Base-by-base conservation (phyloP, 1,140 invertebrate genomes). In the Drosophila obscura region DNA sequence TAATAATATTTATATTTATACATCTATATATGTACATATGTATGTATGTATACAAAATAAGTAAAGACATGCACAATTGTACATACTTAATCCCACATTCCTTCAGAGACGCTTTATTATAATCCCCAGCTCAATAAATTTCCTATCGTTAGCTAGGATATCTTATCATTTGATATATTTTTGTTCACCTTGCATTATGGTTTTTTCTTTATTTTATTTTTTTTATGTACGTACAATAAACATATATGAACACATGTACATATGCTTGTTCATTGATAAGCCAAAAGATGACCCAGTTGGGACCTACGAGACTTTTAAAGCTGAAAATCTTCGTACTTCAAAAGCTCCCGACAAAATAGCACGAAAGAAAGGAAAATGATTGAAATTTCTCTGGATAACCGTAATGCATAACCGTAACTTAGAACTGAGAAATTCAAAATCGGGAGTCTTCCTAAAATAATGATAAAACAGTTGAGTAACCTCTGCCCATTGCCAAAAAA, bases 271-370 rank as follows among this genome's bases (percentile, higher is more conserved):
- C 44, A 48, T 76, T 85, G 81, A 85, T 85, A 85, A 85, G 77
- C 68, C 69, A 75, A 87, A 85, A 85, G 82, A 77, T 87, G 82
- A 87, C 81, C 69, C 65, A 81, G 48, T 87, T 81, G 81, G 61
- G 62, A 60, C 72, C 68, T 72, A 58, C 49, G 53, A 31, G 57
- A 67, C 46, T 68, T 53, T 46, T 22, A 72, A 81, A 65, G 48
- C 66, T 45, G 41, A 52, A 45, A 19, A 53, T 43, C n/a, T 48
- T 53, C 52, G 61, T 19, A 44, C 4, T 13, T 0, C 13, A 13
- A 15, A 31, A 46, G 13, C 9, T 51, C 7, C n/a, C 16, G 15
- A 62, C 1, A 24, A n/a, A 61, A 43, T 2, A 6, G 43, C 13
- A 43, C 6, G n/a, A 59, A 16, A 46, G 19, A 19, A 19, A 19